Evolutionary conservation across 2,888 invertebrate species (phyloP).

Genomic region (Cephus runcator): DNA sequence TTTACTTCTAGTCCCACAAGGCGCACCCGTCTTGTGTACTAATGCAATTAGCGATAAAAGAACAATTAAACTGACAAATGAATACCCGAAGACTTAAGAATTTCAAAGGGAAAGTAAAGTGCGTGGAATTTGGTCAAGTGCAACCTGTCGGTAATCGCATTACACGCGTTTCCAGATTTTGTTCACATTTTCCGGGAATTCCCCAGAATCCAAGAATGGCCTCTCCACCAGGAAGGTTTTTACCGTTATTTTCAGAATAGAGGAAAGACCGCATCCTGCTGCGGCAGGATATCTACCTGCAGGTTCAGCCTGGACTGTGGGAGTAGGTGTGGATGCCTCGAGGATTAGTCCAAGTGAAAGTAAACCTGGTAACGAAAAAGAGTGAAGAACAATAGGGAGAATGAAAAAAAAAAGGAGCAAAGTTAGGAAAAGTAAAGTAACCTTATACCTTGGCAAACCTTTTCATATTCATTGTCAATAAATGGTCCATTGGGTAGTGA

Average conservation of each 20-base stretch:
- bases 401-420: neutral
- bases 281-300: neutral
- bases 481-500: neutral
- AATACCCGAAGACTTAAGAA: neutral
- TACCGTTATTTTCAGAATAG: neutral
- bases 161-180: neutral
- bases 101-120: neutral
- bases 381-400: neutral
- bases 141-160: neutral
- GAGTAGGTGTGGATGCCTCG: neutral
- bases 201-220: neutral
- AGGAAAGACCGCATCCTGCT: neutral
- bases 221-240: neutral
- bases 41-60: neutral
- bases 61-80: neutral
- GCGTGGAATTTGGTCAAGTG: neutral
- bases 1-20: neutral
- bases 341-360: neutral
- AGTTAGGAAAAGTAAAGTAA: neutral
- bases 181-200: neutral
- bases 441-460: neutral
- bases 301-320: neutral
- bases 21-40: neutral
- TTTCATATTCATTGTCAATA: neutral
- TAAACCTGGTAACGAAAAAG: neutral